phyloP scores from a whole-genome alignment of 2,888 invertebrate species.

The Cephalotes varians region DNA sequence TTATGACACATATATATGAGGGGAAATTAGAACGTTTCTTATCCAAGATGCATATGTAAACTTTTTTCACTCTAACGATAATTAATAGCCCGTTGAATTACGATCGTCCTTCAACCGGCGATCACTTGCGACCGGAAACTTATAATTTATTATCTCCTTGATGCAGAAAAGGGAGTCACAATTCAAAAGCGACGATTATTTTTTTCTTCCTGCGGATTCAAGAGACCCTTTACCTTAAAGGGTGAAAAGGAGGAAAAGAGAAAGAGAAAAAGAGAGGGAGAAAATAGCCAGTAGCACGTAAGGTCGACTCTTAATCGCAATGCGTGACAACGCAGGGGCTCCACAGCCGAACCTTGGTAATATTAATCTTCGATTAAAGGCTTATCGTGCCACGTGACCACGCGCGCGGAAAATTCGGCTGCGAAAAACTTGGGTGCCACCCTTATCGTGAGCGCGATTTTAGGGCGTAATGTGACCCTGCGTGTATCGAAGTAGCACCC shows the following conservation, averaged over 20 bases:
- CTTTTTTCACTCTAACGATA: slow-evolving; percentile 51
- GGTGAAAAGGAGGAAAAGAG: slow-evolving; percentile 6
- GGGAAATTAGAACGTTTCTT: slow-evolving; percentile 56
- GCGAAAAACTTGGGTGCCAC: slow-evolving; percentile 70
- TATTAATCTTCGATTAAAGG: slow-evolving; percentile 83
- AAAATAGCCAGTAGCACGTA: slow-evolving; percentile 68
- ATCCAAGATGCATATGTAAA: slow-evolving; percentile 58
- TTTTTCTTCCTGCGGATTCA: slow-evolving; percentile 23
- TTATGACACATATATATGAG: slow-evolving; percentile 48
- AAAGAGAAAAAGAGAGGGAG: slow-evolving; percentile 46
- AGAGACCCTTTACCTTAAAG: background rate
- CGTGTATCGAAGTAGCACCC: background rate
- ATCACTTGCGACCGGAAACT: slow-evolving; percentile 45
- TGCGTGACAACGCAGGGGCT: slow-evolving; percentile 72
- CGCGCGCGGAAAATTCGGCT: slow-evolving; percentile 76
- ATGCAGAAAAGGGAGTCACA: background rate
- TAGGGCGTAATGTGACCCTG: slow-evolving; percentile 11
- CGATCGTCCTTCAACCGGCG: slow-evolving; percentile 46
- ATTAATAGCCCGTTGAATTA: slow-evolving; percentile 70
- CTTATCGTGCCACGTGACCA: slow-evolving; percentile 76
- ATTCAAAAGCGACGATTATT: slow-evolving; percentile 30
- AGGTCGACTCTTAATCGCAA: slow-evolving; percentile 77
- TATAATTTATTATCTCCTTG: slow-evolving; percentile 49
- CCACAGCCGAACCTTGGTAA: slow-evolving; percentile 72
- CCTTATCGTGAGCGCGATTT: slow-evolving; percentile 63